Base-by-base conservation (phyloP, 2,797 vertebrate species). In the Cryptoprocta ferox region DNA sequence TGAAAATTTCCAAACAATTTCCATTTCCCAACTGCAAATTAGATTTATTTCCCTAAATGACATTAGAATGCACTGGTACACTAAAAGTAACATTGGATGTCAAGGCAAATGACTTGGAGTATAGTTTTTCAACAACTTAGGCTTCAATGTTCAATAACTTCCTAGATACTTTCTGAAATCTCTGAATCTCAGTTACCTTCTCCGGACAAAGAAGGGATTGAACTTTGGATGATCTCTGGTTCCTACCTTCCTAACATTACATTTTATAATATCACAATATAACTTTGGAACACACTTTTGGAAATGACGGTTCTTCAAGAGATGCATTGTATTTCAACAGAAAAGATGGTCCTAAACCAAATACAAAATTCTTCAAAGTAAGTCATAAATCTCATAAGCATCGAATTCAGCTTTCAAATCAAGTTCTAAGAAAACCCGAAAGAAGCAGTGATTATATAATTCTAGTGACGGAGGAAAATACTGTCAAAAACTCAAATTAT, bases 391-490 rank as follows among this genome's bases (percentile, higher is more conserved):
- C n/a, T 78, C 26, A 2, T 26, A 82, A 81, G n/a, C 66, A 30
- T 63, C 71, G 59, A 89, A 50, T 39, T 50, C 42, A 66, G 70
- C 48, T 75, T 97, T 95, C 83, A 68, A 56, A 59, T 70, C 70
- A 87, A 71, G 35, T 86, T 85, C 73, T 73, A 83, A 79, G 91
- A 94, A 90, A 80, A 80, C 61, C 24, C 32, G 1, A 71, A 89
- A 82, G 59, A 32, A 66, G 30, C 45, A 89, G 73, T 87, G 45
- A 59, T 93, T 87, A 82, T 35, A 28, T 59, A 73, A 71, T 71
- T 90, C 66, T 86, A 37, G 5, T 78, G 85, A 92, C 79, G 83
- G 86, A 96, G 94, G 68, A 83, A 63, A 86, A 78, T 24, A 32
- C n/a, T 87, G 68, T 92, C 68, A 76, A 84, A 91, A 88, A 79